Evolutionary conservation across 2,113 vertebrate genomes (phyloP).

Genomic region (Alaudala cheleensis): DNA sequence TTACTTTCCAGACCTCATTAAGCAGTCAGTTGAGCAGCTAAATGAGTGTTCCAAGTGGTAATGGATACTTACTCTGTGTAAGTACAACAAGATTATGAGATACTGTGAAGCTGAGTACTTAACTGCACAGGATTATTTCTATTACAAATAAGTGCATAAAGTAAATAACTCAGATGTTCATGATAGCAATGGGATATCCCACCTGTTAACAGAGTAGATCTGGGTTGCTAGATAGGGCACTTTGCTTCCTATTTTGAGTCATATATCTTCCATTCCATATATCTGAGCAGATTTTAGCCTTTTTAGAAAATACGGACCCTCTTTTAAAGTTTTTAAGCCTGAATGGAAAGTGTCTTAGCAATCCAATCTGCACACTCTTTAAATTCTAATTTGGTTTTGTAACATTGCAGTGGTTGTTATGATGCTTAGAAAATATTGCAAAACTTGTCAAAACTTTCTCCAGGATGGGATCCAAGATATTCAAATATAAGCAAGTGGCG

Average conservation of each 20-base stretch:
- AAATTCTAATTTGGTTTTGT: neutral
- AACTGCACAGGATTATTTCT: neutral
- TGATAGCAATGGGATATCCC: neutral
- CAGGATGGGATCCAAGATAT: neutral
- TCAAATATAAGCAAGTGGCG: neutral
- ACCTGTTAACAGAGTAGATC: neutral
- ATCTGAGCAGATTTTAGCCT: neutral
- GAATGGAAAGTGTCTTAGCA: neutral
- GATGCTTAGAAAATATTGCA: neutral
- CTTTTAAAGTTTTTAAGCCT: neutral
- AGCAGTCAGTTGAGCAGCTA: constrained; percentile 56
- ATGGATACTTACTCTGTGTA: constrained; percentile 47
- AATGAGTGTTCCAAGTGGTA: constrained; percentile 48
- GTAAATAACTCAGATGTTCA: neutral
- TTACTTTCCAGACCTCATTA: constrained; percentile 40
- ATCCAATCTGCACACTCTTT: rapidly evolving
- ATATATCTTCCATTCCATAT: rapidly evolving
- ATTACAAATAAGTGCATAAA: neutral
- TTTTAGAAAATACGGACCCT: rapidly evolving
- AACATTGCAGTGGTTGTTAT: neutral
- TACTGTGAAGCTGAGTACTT: neutral
- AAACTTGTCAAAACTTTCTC: neutral
- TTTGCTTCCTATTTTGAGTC: neutral
- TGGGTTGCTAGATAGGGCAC: neutral
- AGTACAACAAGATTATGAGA: constrained; percentile 52